A percentile compares a stretch with the other conserved stretches of the same genome.
phyloP scores from a whole-genome alignment of 2,888 invertebrate species.

The Resseliella maxima region DNA sequence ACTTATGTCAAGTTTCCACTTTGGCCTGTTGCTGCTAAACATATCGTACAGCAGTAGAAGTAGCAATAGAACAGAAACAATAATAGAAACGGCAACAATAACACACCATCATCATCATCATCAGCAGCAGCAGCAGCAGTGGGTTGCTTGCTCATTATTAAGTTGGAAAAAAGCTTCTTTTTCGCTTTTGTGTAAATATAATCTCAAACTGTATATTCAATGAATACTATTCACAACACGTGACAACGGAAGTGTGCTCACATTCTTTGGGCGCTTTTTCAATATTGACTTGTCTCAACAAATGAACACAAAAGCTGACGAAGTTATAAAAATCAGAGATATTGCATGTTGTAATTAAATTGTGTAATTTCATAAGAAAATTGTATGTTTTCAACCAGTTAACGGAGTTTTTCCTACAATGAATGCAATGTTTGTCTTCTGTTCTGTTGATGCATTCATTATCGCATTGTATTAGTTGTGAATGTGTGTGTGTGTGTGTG shows the following conservation, averaged over 20 bases:
- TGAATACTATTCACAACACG: background rate
- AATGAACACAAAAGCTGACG: background rate
- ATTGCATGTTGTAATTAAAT: conserved; percentile 9
- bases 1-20: background rate
- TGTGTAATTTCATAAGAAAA: background rate
- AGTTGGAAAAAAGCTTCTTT: background rate
- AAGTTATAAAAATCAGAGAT: conserved; percentile 1
- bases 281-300: background rate
- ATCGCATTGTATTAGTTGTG: too few species aligned
- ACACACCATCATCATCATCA: background rate
- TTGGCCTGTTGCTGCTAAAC: background rate
- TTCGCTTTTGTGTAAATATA: conserved; percentile 16
- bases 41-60: background rate
- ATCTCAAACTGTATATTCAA: background rate
- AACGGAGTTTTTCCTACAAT: background rate
- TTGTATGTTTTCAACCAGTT: conserved; percentile 11
- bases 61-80: too few species aligned
- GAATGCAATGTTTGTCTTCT: too few species aligned
- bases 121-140: background rate
- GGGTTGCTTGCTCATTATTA: background rate
- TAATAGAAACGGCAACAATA: too few species aligned
- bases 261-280: background rate
- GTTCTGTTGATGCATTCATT: too few species aligned
- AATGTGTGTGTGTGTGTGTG: too few species aligned
- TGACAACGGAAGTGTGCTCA: background rate